phyloP scores from a whole-genome alignment of 2,797 vertebrate species.

The Rousettus madagascariensis region DNA sequence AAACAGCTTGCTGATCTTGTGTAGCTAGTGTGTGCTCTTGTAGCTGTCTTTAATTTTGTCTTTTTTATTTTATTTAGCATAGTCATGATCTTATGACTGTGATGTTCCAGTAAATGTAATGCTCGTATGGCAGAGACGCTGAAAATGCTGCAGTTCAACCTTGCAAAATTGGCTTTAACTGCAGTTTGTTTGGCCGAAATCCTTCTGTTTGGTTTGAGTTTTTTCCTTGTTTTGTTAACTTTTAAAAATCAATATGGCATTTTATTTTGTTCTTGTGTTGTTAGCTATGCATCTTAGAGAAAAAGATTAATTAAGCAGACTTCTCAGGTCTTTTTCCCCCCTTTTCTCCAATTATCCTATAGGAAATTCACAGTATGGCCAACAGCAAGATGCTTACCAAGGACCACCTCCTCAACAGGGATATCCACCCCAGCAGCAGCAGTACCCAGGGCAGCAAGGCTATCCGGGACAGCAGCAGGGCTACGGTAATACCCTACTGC shows the following conservation, averaged over 20 bases:
- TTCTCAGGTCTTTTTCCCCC: constrained; percentile 72
- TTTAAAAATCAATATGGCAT: constrained; percentile 84
- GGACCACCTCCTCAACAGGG: constrained; percentile 96
- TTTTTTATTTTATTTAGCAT: constrained; percentile 86
- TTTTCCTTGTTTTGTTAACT: constrained; percentile 86
- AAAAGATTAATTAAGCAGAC: constrained; percentile 39
- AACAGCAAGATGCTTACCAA: constrained; percentile 98
- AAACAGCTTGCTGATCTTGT: constrained; percentile 91
- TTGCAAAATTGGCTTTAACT: constrained; percentile 88
- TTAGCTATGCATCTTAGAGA: constrained; percentile 86
- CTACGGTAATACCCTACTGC: constrained; percentile 88
- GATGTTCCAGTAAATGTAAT: constrained; percentile 87
- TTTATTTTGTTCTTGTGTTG: constrained; percentile 87
- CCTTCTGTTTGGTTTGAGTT: constrained; percentile 88
- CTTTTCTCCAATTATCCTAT: constrained; percentile 82
- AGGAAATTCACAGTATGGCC: constrained; percentile 97
- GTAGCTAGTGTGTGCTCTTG: constrained; percentile 90
- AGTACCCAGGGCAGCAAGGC: constrained; percentile 93
- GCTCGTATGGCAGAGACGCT: constrained; percentile 88
- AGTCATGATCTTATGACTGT: constrained; percentile 87
- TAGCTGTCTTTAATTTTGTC: constrained; percentile 90
- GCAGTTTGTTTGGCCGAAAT: constrained; percentile 88
- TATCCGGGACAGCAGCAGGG: constrained; percentile 97
- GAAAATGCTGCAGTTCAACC: constrained; percentile 87
- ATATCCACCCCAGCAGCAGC: constrained; percentile 94